These are phyloP conservation scores for Leptatherina wallacei DNA, from an alignment of 2,797 vertebrate species.

Conservation along the genomic window DNA sequence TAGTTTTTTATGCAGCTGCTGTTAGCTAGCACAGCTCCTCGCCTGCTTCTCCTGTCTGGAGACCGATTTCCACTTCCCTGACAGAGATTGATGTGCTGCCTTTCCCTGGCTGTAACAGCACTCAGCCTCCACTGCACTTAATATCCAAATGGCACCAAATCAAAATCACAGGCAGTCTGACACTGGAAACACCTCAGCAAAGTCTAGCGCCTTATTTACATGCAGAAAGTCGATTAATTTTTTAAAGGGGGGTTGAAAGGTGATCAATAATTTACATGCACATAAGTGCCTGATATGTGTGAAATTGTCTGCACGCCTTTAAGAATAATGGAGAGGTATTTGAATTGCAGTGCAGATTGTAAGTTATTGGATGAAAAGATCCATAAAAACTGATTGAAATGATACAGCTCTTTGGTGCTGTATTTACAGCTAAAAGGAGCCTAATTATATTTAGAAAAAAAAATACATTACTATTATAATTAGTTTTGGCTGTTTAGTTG, in stretches of 20 bases:
- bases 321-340: conserved; percentile 56
- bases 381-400: conserved; percentile 50
- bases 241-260: conserved; percentile 40
- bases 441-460: conserved; percentile 30
- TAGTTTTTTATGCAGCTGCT: conserved; percentile 48
- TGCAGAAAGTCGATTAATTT: conserved; percentile 46
- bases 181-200: conserved; percentile 47
- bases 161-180: conserved; percentile 60
- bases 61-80: conserved; percentile 64
- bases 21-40: conserved; percentile 35
- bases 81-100: conserved; percentile 75
- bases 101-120: conserved; percentile 61
- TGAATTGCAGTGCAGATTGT: conserved; percentile 44
- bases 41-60: conserved; percentile 48
- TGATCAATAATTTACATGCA: conserved; percentile 73
- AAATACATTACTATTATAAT: conserved; percentile 30
- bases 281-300: conserved; percentile 60
- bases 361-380: conserved; percentile 54
- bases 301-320: conserved; percentile 48
- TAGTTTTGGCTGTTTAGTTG: conserved; percentile 40
- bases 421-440: conserved; percentile 27
- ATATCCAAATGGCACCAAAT: conserved; percentile 76
- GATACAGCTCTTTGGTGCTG: conserved; percentile 29
- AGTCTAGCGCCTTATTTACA: conserved; percentile 68
- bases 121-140: conserved; percentile 74